A percentile compares a stretch with the other conserved stretches of the same genome.
These are phyloP conservation scores for Stichodactyla mertensii DNA, from an alignment of 64 coral and sea anemone genomes.

Conservation along the genomic window DNA sequence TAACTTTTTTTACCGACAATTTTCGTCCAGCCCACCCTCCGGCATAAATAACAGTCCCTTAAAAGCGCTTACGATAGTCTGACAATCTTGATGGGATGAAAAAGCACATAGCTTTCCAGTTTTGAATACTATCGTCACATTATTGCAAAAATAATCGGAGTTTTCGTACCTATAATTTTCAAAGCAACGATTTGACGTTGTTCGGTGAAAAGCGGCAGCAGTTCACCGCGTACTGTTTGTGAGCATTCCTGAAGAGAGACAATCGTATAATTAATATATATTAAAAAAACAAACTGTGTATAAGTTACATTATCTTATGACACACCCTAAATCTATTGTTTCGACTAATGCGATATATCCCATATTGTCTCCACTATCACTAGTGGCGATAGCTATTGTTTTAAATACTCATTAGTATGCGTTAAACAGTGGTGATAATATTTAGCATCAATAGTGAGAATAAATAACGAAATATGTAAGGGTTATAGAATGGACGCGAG, in stretches of 20 bases:
- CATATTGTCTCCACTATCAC: too few relatives aligned
- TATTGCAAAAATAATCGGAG: background rate
- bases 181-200: background rate
- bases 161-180: background rate
- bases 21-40: background rate
- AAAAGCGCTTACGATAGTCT: background rate
- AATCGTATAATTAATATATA: background rate
- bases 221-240: slow-evolving; percentile 1
- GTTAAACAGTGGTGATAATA: too few relatives aligned
- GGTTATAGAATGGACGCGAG: too few relatives aligned
- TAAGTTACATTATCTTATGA: background rate
- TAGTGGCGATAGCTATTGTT: too few relatives aligned
- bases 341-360: too few relatives aligned
- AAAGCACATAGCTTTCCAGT: background rate
- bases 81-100: background rate
- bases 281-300: background rate
- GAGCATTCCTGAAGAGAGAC: slow-evolving; percentile 6
- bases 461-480: too few relatives aligned
- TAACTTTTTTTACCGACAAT: too few relatives aligned
- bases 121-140: background rate
- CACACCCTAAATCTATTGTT: too few relatives aligned
- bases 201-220: slow-evolving; percentile 4
- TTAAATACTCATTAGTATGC: too few relatives aligned
- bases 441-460: too few relatives aligned
- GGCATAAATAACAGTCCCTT: background rate